Percentiles rank a stretch among this genome's conserved stretches.
phyloP scores from a whole-genome alignment of 2,888 invertebrate species.

The Cheiracanthium punctorium region DNA sequence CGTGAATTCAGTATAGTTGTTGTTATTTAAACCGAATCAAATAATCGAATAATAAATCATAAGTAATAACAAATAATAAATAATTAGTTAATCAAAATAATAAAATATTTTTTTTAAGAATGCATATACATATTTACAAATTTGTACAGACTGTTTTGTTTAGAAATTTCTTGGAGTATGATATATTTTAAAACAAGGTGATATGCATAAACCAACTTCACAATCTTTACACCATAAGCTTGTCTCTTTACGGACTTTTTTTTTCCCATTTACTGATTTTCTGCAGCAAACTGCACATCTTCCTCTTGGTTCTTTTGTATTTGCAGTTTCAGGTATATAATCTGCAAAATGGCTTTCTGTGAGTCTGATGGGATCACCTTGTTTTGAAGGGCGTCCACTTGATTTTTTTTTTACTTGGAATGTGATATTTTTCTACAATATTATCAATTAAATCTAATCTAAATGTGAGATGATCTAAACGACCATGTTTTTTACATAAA shows the following conservation, averaged over 20 bases:
- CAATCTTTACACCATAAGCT: background rate
- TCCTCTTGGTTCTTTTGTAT: background rate
- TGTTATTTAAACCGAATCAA: background rate
- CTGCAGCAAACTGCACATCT: conserved; percentile 9
- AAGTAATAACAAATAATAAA: background rate
- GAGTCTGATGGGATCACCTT: background rate
- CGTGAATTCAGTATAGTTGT: background rate
- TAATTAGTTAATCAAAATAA: conserved; percentile 1
- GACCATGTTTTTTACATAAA: too few relatives aligned
- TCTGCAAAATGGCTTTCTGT: conserved; percentile 14
- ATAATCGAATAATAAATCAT: conserved; percentile 5
- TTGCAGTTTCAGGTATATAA: conserved; percentile 9
- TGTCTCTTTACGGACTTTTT: conserved; percentile 6
- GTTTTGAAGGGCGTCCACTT: background rate
- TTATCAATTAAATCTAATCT: too few relatives aligned
- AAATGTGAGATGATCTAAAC: too few relatives aligned
- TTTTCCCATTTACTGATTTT: background rate
- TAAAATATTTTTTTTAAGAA: background rate
- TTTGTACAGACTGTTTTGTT: too few relatives aligned
- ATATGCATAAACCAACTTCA: too few relatives aligned
- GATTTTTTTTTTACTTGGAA: background rate
- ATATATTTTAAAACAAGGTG: too few relatives aligned
- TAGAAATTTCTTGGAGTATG: too few relatives aligned
- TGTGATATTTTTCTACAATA: too few relatives aligned
- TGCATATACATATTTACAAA: too few relatives aligned